phyloP scores from a whole-genome alignment of 2,797 vertebrate species.

The Ptychadena robeensis region DNA sequence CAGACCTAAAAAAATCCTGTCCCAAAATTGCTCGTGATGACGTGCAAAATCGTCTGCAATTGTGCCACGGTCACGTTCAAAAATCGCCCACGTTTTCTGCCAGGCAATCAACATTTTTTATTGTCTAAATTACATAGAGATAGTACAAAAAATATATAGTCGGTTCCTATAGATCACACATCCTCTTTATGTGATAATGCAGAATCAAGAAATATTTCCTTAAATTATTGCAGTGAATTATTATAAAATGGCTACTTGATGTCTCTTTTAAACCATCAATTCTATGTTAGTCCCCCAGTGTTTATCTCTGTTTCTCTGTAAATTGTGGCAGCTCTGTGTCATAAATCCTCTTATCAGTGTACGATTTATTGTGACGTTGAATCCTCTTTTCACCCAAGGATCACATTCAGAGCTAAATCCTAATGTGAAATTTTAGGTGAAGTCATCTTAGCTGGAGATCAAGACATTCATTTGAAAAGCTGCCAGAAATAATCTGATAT shows the following conservation, averaged over 20 bases:
- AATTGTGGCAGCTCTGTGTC: slow-evolving; percentile 14
- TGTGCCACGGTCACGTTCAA: too few species aligned
- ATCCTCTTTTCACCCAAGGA: slow-evolving; percentile 29
- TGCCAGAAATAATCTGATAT: slow-evolving; percentile 54
- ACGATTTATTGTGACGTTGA: slow-evolving; percentile 23
- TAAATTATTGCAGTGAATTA: not conserved
- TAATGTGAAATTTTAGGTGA: slow-evolving; percentile 43
- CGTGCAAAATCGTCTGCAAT: too few species aligned
- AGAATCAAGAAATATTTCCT: not conserved
- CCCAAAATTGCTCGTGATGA: too few species aligned
- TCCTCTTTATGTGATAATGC: not conserved
- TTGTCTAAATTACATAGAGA: not conserved
- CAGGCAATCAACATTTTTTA: not conserved
- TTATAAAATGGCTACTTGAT: not conserved
- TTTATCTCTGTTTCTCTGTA: slow-evolving; percentile 7
- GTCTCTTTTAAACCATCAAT: not conserved
- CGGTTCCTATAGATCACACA: too few species aligned
- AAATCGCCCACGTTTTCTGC: too few species aligned
- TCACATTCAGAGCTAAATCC: slow-evolving; percentile 54
- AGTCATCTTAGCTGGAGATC: slow-evolving; percentile 40
- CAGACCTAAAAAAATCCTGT: too few species aligned
- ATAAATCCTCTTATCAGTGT: slow-evolving; percentile 36
- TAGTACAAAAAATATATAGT: too few species aligned
- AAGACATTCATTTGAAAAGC: slow-evolving; percentile 54
- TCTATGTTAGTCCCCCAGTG: not conserved